Evolutionary conservation across 2,888 invertebrate species (phyloP).

Genomic region (Nesidiocoris tenuis): DNA sequence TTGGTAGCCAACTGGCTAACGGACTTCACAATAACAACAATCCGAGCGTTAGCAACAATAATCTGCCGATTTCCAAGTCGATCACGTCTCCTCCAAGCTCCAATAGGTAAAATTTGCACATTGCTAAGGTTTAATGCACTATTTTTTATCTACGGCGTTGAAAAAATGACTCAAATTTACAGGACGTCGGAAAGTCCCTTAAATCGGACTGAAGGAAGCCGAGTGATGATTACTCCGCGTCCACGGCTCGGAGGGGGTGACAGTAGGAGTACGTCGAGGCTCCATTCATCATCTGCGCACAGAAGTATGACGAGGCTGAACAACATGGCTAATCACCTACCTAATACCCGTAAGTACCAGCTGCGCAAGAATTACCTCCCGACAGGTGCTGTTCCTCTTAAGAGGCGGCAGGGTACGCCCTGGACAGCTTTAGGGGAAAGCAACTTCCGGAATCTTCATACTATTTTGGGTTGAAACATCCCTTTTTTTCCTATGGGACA

Average conservation of each 20-base stretch:
- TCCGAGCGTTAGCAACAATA: slow-evolving; percentile 44
- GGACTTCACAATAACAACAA: slow-evolving; percentile 46
- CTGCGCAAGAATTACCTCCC: too few relatives aligned
- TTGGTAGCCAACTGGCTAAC: slow-evolving; percentile 58
- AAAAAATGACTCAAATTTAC: too few relatives aligned
- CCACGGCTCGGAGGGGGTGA: slow-evolving; percentile 62
- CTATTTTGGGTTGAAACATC: too few relatives aligned
- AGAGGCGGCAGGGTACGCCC: too few relatives aligned
- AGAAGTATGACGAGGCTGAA: slow-evolving; percentile 77
- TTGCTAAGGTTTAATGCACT: not conserved
- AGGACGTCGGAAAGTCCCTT: slow-evolving; percentile 44
- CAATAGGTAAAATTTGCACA: slow-evolving; percentile 14
- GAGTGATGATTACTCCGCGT: slow-evolving; percentile 50
- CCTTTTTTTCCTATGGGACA: too few relatives aligned
- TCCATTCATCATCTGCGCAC: slow-evolving; percentile 71
- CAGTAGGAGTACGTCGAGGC: slow-evolving; percentile 71
- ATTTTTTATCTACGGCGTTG: not conserved
- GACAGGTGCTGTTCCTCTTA: too few relatives aligned
- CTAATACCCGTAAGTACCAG: slow-evolving; percentile 40
- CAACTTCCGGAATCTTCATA: too few relatives aligned
- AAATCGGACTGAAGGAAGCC: slow-evolving; percentile 50
- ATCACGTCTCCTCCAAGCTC: slow-evolving; percentile 21
- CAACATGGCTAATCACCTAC: slow-evolving; percentile 60
- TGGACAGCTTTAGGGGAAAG: too few relatives aligned
- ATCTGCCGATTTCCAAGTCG: slow-evolving; percentile 41